phyloP scores from a whole-genome alignment of 2,888 invertebrate species.

The Ichneumoninae sp. region DNA sequence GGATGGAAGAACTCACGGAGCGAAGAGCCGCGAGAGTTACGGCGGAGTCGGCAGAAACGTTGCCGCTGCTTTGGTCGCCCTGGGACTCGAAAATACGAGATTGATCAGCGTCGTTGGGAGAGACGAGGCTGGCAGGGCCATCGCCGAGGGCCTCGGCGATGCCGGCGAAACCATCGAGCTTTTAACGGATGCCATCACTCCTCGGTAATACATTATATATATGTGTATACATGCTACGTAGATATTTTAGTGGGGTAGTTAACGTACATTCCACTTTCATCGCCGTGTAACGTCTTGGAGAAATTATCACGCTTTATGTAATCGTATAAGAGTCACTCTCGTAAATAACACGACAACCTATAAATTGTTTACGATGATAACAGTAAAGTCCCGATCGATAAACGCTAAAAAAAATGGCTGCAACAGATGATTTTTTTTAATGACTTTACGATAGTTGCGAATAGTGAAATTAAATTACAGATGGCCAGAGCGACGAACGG shows the following conservation, averaged over 20 bases:
- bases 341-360: conserved; percentile 10
- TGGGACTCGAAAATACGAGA: conserved; percentile 86
- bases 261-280: background rate
- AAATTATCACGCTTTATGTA: conserved; percentile 3
- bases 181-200: conserved; percentile 74
- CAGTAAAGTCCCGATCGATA: conserved; percentile 12
- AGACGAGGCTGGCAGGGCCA: conserved; percentile 77
- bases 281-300: background rate
- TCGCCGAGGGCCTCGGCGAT: conserved; percentile 75
- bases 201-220: conserved; percentile 73
- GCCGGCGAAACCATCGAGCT: conserved; percentile 74
- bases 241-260: background rate
- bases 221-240: background rate
- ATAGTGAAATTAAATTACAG: background rate
- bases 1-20: conserved; percentile 92
- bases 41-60: conserved; percentile 98
- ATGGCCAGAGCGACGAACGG: background rate
- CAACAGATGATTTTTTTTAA: background rate
- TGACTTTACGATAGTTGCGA: background rate
- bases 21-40: conserved; percentile 87
- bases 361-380: conserved; percentile 17
- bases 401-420: background rate
- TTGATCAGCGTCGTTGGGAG: conserved; percentile 80
- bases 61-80: conserved; percentile 92
- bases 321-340: background rate